Conservation (phyloP, 2,797 vertebrate species). For the Cheirogaleus major region DNA sequence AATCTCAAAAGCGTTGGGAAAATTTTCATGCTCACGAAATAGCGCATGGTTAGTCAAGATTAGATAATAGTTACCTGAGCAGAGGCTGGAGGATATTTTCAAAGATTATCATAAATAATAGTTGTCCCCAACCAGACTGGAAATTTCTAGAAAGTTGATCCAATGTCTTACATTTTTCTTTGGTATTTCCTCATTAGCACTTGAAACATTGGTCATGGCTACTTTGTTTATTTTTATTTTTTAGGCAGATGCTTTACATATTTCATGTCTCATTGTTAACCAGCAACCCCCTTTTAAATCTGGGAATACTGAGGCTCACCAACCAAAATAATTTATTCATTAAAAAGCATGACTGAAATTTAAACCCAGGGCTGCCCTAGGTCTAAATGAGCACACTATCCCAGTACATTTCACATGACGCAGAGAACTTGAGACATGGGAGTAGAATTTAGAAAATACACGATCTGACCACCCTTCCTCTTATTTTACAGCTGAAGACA, state of each 20-base stretch:
- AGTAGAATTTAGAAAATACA: slow-evolving; percentile 21
- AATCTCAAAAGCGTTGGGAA: slow-evolving; percentile 24
- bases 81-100: background rate
- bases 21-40: slow-evolving; percentile 54
- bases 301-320: background rate
- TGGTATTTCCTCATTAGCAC: background rate
- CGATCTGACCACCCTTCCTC: background rate
- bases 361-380: background rate
- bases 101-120: slow-evolving; percentile 31
- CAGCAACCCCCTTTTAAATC: background rate
- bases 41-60: slow-evolving; percentile 7
- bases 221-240: background rate
- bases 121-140: background rate
- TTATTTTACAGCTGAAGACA: slow-evolving; percentile 28
- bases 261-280: slow-evolving; percentile 25
- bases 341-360: slow-evolving; percentile 33
- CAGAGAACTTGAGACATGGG: background rate
- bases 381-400: background rate
- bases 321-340: background rate
- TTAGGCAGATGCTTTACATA: background rate
- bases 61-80: slow-evolving; percentile 6
- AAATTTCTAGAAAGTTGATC: slow-evolving; percentile 47
- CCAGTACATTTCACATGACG: background rate
- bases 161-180: slow-evolving; percentile 15
- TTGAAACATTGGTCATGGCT: background rate